phyloP scores from a whole-genome alignment of 2,797 vertebrate species.

The Tokudaia tokunoshimensis region DNA sequence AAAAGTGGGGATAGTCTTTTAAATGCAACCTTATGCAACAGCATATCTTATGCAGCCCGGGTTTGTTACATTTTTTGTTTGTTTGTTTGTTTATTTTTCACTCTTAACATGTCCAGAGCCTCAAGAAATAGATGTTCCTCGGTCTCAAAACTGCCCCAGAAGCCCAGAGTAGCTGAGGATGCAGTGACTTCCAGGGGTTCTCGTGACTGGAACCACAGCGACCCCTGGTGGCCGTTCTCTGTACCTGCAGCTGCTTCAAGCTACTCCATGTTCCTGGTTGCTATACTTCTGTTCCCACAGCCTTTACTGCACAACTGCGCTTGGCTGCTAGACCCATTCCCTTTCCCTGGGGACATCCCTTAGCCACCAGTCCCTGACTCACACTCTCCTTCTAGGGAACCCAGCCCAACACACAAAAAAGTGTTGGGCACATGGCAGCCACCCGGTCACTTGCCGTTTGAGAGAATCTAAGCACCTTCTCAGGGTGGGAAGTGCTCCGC shows the following conservation, averaged over 20 bases:
- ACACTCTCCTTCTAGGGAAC: neutral
- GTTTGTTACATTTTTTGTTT: accelerated
- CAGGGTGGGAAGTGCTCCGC: neutral
- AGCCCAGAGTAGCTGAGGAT: accelerated
- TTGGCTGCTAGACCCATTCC: neutral
- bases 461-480: neutral
- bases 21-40: neutral
- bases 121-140: neutral
- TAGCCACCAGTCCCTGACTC: neutral
- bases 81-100: neutral
- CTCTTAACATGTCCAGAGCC: neutral
- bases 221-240: neutral
- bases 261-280: accelerated
- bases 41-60: neutral
- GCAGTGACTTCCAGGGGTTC: neutral
- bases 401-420: neutral
- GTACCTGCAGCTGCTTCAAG: neutral
- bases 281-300: too few species aligned
- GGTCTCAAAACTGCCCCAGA: too few species aligned
- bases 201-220: neutral
- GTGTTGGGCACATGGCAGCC: accelerated
- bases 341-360: neutral
- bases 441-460: neutral
- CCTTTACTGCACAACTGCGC: neutral
- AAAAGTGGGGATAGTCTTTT: neutral